Percentiles rank a stretch among this genome's conserved stretches.
Conservation (phyloP, 2,113 vertebrate genomes). For the Meles meles region DNA sequence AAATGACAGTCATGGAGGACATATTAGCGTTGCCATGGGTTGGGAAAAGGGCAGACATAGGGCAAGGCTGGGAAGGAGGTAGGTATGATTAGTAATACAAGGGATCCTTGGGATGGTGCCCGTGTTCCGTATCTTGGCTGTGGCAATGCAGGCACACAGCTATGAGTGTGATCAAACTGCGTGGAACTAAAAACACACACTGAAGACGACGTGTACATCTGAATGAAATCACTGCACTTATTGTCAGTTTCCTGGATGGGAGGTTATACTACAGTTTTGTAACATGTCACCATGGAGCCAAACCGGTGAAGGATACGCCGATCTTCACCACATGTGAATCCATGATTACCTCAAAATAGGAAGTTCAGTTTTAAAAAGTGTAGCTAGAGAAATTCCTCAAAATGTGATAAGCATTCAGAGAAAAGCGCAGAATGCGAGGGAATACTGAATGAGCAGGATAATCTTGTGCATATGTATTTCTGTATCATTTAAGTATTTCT, state of each 20-base stretch:
- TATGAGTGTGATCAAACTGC: not conserved
- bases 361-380: not conserved
- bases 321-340: not conserved
- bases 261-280: not conserved
- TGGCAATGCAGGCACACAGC: not conserved
- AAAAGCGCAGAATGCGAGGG: not conserved
- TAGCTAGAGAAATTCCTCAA: not conserved
- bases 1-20: not conserved
- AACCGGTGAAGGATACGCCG: not conserved
- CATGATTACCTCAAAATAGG: not conserved
- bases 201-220: not conserved
- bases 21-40: not conserved
- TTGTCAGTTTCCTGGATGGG: not conserved
- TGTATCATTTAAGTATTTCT: not conserved
- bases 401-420: not conserved
- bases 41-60: not conserved
- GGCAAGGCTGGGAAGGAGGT: not conserved
- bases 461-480: not conserved
- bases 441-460: not conserved
- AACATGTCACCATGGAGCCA: not conserved
- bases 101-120: not conserved
- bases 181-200: not conserved
- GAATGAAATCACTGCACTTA: not conserved
- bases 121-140: not conserved
- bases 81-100: not conserved